Conservation (phyloP, 2,113 vertebrate genomes). For the Psilopsiagon aymara region DNA sequence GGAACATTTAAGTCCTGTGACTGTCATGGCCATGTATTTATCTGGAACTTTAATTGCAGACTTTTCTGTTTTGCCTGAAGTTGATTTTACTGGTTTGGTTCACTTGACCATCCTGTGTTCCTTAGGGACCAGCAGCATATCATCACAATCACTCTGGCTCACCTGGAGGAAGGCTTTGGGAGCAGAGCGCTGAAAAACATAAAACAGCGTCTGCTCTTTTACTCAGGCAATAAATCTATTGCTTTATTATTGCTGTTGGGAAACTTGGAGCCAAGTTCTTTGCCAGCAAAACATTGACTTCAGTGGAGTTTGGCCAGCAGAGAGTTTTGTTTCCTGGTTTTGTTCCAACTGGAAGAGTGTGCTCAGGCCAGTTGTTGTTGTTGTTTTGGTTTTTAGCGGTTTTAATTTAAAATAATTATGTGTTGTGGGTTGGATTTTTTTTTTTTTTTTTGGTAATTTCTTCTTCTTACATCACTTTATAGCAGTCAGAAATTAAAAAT, state of each 20-base stretch:
- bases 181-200: neutral
- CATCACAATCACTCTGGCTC: fast-evolving
- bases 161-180: conserved; percentile 30
- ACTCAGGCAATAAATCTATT: conserved; percentile 48
- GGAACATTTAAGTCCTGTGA: neutral
- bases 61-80: neutral
- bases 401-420: conserved; percentile 52
- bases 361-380: neutral
- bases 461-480: neutral
- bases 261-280: conserved; percentile 27
- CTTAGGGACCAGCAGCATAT: neutral
- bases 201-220: conserved; percentile 23
- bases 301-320: neutral
- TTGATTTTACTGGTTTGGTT: neutral
- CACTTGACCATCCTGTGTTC: neutral
- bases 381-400: conserved; percentile 20
- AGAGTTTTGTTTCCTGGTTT: conserved; percentile 57
- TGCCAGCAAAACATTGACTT: conserved; percentile 48
- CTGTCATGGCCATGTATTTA: neutral
- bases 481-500: neutral
- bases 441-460: neutral
- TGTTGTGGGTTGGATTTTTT: neutral
- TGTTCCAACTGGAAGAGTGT: conserved; percentile 17
- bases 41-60: neutral
- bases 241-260: conserved; percentile 57